Percentiles rank a stretch among this genome's conserved stretches.
These are phyloP conservation scores for Trichopria drosophilae DNA, from an alignment of 2,888 invertebrate genomes.

Conservation along the genomic window DNA sequence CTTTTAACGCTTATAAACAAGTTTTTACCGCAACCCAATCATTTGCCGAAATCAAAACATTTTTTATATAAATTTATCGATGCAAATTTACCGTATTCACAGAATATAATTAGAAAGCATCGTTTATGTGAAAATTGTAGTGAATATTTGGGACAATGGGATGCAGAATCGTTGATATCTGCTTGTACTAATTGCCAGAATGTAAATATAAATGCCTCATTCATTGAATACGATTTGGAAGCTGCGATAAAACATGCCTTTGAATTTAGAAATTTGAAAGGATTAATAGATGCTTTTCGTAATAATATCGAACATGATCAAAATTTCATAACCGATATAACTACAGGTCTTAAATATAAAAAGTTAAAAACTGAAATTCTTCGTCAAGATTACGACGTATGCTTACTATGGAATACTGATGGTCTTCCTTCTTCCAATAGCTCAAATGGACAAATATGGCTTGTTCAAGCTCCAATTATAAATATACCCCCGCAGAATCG, in stretches of 20 bases:
- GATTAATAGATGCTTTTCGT: conserved; percentile 6
- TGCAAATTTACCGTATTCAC: conserved; percentile 6
- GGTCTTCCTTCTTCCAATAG: conserved; percentile 13
- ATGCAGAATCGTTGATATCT: neutral
- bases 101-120: conserved; percentile 12
- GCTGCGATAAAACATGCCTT: conserved; percentile 6
- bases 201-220: conserved; percentile 6
- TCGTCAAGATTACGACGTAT: conserved; percentile 10
- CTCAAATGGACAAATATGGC: conserved; percentile 23
- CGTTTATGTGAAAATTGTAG: conserved; percentile 22
- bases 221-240: conserved; percentile 21
- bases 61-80: conserved; percentile 17
- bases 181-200: conserved; percentile 1
- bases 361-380: conserved; percentile 8
- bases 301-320: neutral
- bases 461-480: conserved; percentile 12
- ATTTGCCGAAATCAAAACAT: conserved; percentile 17
- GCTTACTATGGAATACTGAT: conserved; percentile 23
- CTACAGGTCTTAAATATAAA: conserved; percentile 2
- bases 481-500: conserved; percentile 15
- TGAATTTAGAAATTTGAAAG: conserved; percentile 14
- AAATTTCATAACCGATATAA: conserved; percentile 13
- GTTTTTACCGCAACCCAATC: conserved; percentile 24
- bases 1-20: conserved; percentile 6
- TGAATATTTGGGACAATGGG: conserved; percentile 7